A percentile compares a stretch with the other conserved stretches of the same genome.
These are phyloP conservation scores for Sinocyclocheilus anshuiensis DNA, from an alignment of 2,113 vertebrate genomes.

Conservation along the genomic window DNA sequence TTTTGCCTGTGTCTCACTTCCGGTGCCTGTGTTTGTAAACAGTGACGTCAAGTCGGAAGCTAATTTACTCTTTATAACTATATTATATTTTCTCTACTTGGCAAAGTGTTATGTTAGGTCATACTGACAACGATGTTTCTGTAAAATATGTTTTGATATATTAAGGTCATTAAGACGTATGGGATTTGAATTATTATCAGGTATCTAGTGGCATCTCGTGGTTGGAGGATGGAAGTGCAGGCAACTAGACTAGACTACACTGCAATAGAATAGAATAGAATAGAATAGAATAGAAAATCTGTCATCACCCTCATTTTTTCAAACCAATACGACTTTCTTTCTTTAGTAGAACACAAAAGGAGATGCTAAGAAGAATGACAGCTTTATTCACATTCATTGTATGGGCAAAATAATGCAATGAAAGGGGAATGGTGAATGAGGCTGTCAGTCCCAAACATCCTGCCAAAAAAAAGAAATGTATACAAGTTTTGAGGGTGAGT, in stretches of 20 bases:
- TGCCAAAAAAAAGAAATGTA: background rate
- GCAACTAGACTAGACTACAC: too few species aligned
- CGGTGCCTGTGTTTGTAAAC: constrained; percentile 47
- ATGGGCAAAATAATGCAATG: background rate
- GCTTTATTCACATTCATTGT: background rate
- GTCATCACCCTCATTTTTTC: background rate
- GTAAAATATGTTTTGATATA: background rate
- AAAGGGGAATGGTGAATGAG: background rate
- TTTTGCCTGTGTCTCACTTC: constrained; percentile 48
- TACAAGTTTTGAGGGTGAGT: too few species aligned
- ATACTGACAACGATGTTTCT: background rate
- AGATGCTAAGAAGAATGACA: background rate
- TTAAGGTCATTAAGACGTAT: too few species aligned
- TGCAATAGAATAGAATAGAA: background rate
- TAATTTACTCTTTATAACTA: background rate
- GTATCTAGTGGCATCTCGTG: constrained; percentile 6
- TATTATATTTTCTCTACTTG: background rate
- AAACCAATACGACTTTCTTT: background rate
- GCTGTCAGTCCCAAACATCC: background rate
- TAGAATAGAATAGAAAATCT: background rate
- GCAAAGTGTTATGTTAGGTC: background rate
- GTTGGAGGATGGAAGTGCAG: constrained; percentile 23
- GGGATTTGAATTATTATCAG: background rate
- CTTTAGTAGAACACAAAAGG: background rate
- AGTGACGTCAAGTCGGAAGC: background rate